Evolutionary conservation across 1,140 invertebrate genomes (phyloP).

Genomic region (Drosophila mayri): DNA sequence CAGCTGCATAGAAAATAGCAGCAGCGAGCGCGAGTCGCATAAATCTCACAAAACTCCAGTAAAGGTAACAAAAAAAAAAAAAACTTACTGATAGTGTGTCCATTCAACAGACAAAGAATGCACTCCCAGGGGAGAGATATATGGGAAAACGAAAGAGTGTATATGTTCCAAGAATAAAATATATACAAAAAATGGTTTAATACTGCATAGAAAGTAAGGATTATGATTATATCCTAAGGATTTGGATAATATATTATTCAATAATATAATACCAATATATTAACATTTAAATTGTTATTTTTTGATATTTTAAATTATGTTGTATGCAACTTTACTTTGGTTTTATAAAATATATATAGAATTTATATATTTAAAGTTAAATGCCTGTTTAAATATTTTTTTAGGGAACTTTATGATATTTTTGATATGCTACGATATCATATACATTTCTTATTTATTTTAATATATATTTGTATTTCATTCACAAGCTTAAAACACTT

Average conservation of each 20-base stretch:
- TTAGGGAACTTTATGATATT: neutral
- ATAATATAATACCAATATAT: neutral
- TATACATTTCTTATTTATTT: neutral
- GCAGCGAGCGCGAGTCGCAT: slow-evolving; percentile 29
- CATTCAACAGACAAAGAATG: slow-evolving; percentile 7
- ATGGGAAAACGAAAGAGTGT: neutral
- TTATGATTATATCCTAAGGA: neutral
- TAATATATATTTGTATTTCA: neutral
- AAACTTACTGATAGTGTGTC: slow-evolving; percentile 26
- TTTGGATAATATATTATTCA: neutral
- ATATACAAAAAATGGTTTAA: neutral
- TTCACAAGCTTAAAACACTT: neutral
- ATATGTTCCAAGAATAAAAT: neutral
- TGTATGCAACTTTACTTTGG: neutral
- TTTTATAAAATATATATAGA: neutral
- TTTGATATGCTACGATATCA: neutral
- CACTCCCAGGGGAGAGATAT: neutral
- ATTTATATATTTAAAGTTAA: neutral
- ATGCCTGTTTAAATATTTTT: neutral
- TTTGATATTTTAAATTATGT: neutral
- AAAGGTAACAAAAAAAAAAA: slow-evolving; percentile 7
- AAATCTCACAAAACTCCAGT: slow-evolving; percentile 37
- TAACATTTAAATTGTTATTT: neutral
- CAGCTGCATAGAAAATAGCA: slow-evolving; percentile 49
- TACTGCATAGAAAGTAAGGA: too few species aligned